Percentiles rank a stretch among this genome's conserved stretches.
Conservation (phyloP, 1,140 invertebrate species). For the Diploscapter pachys region DNA sequence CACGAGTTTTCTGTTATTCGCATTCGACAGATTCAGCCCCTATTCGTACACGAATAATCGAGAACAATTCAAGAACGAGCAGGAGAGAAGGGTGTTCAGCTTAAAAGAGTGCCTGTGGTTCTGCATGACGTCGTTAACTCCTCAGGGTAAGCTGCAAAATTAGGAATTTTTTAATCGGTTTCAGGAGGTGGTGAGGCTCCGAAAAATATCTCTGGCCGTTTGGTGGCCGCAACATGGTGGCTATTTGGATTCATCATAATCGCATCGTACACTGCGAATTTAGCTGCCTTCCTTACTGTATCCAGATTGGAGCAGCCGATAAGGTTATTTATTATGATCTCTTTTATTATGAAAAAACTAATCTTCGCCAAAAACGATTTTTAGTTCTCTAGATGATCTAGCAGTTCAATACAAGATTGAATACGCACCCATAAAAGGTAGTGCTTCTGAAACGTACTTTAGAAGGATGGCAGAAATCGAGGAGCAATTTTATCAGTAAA, state of each 20-base stretch:
- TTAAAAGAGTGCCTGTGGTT: conserved; percentile 96
- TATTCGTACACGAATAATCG: conserved; percentile 86
- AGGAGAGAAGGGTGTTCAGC: conserved; percentile 88
- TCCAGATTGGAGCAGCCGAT: conserved; percentile 93
- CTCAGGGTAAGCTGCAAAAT: conserved; percentile 66
- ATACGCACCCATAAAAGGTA: conserved; percentile 82
- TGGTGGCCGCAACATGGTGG: conserved; percentile 92
- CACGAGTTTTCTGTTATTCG: conserved; percentile 87
- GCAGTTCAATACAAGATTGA: conserved; percentile 93
- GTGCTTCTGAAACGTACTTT: conserved; percentile 85
- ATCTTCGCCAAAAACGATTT: neutral
- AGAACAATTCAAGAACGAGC: conserved; percentile 79
- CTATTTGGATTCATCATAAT: conserved; percentile 97
- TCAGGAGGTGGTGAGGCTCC: conserved; percentile 89
- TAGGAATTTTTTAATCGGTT: conserved; percentile 19
- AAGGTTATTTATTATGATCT: conserved; percentile 54
- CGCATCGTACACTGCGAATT: conserved; percentile 93
- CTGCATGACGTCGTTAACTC: conserved; percentile 94
- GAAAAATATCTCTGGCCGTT: conserved; percentile 68
- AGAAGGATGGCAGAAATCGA: conserved; percentile 92
- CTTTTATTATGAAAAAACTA: too few species aligned
- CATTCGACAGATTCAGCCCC: conserved; percentile 91
- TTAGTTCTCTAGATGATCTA: conserved; percentile 89
- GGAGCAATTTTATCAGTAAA: conserved; percentile 86
- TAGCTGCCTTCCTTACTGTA: conserved; percentile 93